Percentiles rank a stretch among this genome's conserved stretches.
These are phyloP conservation scores for Elegia similella DNA, from an alignment of 2,888 invertebrate genomes.

Conservation along the genomic window DNA sequence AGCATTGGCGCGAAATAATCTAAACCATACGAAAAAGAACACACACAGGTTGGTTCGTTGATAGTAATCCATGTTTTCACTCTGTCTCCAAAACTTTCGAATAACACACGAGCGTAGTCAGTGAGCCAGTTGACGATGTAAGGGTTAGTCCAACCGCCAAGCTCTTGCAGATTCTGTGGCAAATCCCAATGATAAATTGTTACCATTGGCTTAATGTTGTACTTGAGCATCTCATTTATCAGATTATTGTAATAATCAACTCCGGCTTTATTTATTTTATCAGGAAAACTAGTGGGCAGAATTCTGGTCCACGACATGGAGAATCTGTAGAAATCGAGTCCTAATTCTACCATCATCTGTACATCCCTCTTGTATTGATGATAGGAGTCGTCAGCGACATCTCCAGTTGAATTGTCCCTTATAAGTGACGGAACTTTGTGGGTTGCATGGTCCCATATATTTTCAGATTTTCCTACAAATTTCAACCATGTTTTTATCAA, in stretches of 20 bases:
- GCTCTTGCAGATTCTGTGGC: constrained; percentile 68
- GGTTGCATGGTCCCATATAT: constrained; percentile 43
- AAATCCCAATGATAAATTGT: constrained; percentile 78
- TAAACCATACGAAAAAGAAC: constrained; percentile 59
- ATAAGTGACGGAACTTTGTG: constrained; percentile 37
- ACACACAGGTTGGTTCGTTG: constrained; percentile 71
- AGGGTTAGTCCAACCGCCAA: constrained; percentile 73
- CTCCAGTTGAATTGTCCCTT: constrained; percentile 58
- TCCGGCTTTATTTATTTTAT: constrained; percentile 79
- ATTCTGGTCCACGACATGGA: constrained; percentile 84
- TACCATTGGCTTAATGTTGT: constrained; percentile 81
- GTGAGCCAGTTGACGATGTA: constrained; percentile 61
- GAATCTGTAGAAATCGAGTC: constrained; percentile 71
- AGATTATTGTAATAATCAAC: constrained; percentile 83
- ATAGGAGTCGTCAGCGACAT: constrained; percentile 80
- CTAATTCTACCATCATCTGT: constrained; percentile 56
- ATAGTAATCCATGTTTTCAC: constrained; percentile 79
- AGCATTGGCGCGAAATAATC: constrained; percentile 45
- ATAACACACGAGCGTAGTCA: constrained; percentile 63
- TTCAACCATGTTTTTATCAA: no score
- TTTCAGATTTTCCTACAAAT: constrained; percentile 39
- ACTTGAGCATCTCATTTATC: constrained; percentile 80
- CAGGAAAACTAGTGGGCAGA: constrained; percentile 75
- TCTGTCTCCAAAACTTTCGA: constrained; percentile 60
- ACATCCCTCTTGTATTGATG: constrained; percentile 79